Evolutionary conservation across 2,797 vertebrate genomes (phyloP), one percentile per base, ranked within the genome.

Genomic region (Muscicapa striata): DNA sequence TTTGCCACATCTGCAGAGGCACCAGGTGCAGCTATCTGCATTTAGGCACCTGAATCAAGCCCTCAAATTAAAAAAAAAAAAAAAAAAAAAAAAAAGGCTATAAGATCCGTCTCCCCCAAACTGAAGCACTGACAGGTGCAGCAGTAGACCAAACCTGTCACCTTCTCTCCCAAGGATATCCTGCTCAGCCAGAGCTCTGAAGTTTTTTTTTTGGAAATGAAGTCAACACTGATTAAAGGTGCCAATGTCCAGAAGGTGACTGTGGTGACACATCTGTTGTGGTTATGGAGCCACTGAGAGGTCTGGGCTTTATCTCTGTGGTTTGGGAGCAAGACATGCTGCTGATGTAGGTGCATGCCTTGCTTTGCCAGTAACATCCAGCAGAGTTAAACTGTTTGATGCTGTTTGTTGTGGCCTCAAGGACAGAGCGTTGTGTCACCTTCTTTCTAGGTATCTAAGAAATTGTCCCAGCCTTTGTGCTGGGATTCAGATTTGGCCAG

Each of bases 231-330:
- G 41, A 11, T 18, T 16, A 17, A 21, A 82, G 52, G 8, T 69
- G 34, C 30, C 43, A 15, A 32, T 58, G 48, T n/a, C 51, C 52
- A 55, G 40, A n/a, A n/a, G 32, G 52, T 62, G 70, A 8, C 45
- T 48, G 32, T 54, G 84, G 46, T 11, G 43, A 17, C 0, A 1
- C 0, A 4, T 23, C 29, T 67, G 11, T 7, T 55, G 54, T 78
- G 66, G 36, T 52, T 41, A 1, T 38, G 48, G 41, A 80, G 55
- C 13, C n/a, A 11, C 43, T 62, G 40, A 41, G 52, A 46, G 52
- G 2, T 23, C 62, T 61, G 62, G 54, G 40, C 45, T 76, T 70
- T 18, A 18, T 15, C 57, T 80, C 74, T 62, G 51, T 1, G 2
- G 11, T 55, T 20, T 73, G 59, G 15, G 30, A 72, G 34, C 38